Evolutionary conservation across 2,797 vertebrate species (phyloP), one percentile per base, ranked within the genome.

Genomic region (Peromyscus attwateri): DNA sequence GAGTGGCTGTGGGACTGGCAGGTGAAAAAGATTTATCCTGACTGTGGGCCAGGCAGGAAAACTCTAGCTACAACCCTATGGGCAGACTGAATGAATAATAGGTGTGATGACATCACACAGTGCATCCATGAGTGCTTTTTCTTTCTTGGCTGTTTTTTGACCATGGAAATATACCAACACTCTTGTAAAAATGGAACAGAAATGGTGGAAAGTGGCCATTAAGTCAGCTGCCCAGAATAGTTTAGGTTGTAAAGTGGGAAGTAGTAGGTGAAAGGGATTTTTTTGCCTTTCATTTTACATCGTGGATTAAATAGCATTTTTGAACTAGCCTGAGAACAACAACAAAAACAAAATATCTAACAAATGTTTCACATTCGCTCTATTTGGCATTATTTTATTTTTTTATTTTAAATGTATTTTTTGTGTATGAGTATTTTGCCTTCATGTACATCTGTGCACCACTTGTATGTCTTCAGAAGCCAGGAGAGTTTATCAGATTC

Each of bases 331-430:
- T 93, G 21, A 95, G 46, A 81, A 16, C 34, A 84, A 95, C 34
- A 70, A 3, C 23, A 80, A 94, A 27, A 70, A 5, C 82, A 90
- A 91, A 60, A 31, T 43, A n/a, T 46, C 70, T 52, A 90, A 34
- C 52, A 52, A 73, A 40, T 40, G 23, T 37, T 93, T 84, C 5
- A 66, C 87, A 43, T 71, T 95, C 14, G 2, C 34, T 92, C 40
- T 75, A 49, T 87, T 95, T 60, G 84, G 66, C 29, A 84, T 84
- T 66, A 43, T 66, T 66, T 82, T 68, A 60, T 62, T 14, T 34
- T 29, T 91, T 70, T 43, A 3, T 83, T 34, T 87, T 21, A 92
- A 90, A 92, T 84, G 16, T 60, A n/a, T 68, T 71, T 94, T 79
- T 66, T 49, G 43, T 68, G 6, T 23, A 23, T 68, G 60, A 43